Conservation (phyloP, 2,113 vertebrate genomes). For the Puntigrus tetrazona region DNA sequence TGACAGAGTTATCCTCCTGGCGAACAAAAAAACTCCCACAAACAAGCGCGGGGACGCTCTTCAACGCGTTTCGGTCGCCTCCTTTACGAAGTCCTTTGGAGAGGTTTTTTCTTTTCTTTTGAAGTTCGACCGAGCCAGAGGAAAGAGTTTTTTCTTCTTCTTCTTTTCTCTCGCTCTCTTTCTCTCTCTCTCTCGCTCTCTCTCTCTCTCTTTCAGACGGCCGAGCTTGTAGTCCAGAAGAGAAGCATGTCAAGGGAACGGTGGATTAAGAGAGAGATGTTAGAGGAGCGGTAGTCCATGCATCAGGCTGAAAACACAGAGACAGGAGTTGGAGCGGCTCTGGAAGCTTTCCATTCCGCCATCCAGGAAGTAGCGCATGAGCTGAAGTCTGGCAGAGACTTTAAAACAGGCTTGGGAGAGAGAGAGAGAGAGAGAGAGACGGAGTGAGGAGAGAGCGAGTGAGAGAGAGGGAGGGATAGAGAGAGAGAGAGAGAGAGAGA, state of each 20-base stretch:
- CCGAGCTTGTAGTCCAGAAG: constrained; percentile 56
- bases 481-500: constrained; percentile 43
- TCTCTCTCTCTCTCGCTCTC: background rate
- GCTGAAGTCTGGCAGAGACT: constrained; percentile 86
- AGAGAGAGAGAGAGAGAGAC: constrained; percentile 55
- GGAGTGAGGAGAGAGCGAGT: constrained; percentile 50
- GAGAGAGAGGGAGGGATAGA: constrained; percentile 53
- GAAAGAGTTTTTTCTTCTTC: constrained; percentile 54
- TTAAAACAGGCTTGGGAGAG: constrained; percentile 80
- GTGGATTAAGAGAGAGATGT: constrained; percentile 10
- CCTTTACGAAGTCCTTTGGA: background rate
- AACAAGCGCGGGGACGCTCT: constrained; percentile 40
- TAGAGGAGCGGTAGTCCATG: constrained; percentile 68
- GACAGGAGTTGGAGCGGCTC: constrained; percentile 71
- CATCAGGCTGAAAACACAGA: constrained; percentile 67
- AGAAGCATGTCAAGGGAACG: constrained; percentile 59
- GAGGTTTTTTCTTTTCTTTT: constrained; percentile 32
- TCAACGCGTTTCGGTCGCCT: background rate
- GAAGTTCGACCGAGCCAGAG: constrained; percentile 59
- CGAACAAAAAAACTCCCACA: constrained; percentile 41
- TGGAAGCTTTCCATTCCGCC: constrained; percentile 84
- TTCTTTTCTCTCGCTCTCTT: background rate
- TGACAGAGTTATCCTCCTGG: constrained; percentile 73
- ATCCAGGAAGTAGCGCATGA: constrained; percentile 88
- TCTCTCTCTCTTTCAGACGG: constrained; percentile 32